Conservation (phyloP, 2,888 invertebrate genomes). For the Archips xylosteana region DNA sequence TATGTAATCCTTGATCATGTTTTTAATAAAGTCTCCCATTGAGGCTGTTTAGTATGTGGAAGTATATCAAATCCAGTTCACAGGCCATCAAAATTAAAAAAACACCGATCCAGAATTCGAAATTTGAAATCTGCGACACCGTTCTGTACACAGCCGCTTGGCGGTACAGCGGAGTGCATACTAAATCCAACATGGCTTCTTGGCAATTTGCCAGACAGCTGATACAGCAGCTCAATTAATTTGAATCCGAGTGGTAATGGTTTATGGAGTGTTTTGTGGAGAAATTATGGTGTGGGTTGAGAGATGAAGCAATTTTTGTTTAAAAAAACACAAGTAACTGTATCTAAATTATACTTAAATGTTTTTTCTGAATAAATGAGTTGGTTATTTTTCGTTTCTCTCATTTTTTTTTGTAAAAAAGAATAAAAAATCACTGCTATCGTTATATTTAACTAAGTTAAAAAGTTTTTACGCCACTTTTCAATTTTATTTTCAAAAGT, state of each 20-base stretch:
- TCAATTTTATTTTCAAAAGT: no score
- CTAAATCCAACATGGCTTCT: constrained; percentile 67
- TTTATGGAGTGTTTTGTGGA: neutral
- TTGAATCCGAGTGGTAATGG: neutral
- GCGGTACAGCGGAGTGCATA: constrained; percentile 67
- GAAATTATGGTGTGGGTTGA: neutral
- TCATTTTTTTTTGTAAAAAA: no score
- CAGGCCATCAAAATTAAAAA: constrained; percentile 75
- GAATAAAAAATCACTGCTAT: no score
- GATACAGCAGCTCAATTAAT: constrained; percentile 34
- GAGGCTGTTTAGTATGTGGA: constrained; percentile 63
- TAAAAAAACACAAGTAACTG: no score
- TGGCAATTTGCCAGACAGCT: constrained; percentile 45
- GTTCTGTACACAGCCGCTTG: constrained; percentile 63
- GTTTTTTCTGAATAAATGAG: no score
- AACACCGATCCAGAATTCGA: constrained; percentile 79
- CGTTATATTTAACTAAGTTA: neutral
- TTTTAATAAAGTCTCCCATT: constrained; percentile 45
- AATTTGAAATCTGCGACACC: constrained; percentile 67
- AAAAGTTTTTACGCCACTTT: no score
- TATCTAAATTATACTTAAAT: no score
- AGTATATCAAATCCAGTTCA: constrained; percentile 81
- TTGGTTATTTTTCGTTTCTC: no score
- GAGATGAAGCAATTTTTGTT: neutral
- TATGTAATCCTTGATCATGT: neutral